Percentiles rank a stretch among this genome's conserved stretches.
Conservation (phyloP, 2,113 vertebrate species). For the Hippocampus guttulatus region DNA sequence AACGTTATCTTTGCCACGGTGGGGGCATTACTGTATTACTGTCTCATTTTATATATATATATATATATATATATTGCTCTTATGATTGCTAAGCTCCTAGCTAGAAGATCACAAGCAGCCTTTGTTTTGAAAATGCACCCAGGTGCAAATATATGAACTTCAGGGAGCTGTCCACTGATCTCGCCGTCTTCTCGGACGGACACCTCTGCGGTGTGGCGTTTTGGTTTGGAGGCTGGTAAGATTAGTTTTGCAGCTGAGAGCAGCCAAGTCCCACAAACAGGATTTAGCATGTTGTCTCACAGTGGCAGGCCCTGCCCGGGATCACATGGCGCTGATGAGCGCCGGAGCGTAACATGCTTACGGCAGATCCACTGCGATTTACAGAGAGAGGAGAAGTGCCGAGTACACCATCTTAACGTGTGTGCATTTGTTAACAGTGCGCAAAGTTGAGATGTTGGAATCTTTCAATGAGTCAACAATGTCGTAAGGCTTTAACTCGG, state of each 20-base stretch:
- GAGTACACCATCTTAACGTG: constrained; percentile 63
- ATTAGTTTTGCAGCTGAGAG: constrained; percentile 59
- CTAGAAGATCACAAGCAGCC: not conserved
- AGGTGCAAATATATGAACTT: not conserved
- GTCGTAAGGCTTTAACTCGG: constrained; percentile 56
- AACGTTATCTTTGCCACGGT: too few species aligned
- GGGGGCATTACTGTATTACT: too few species aligned
- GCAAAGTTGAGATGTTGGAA: constrained; percentile 63
- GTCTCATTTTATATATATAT: too few species aligned
- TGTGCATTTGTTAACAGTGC: constrained; percentile 63
- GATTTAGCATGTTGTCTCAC: constrained; percentile 68
- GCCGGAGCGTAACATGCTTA: constrained; percentile 62
- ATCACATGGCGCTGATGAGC: constrained; percentile 64
- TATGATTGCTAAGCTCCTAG: not conserved
- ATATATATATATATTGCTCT: too few species aligned
- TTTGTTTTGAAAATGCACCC: not conserved
- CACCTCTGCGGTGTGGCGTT: constrained; percentile 18
- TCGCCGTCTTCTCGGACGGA: constrained; percentile 10
- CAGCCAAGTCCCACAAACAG: constrained; percentile 66
- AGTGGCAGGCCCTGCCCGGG: constrained; percentile 52
- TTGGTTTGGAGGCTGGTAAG: constrained; percentile 52
- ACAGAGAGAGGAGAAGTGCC: constrained; percentile 60
- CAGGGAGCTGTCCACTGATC: not conserved
- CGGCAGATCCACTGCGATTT: constrained; percentile 59
- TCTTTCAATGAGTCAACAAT: constrained; percentile 71